Conservation (phyloP, 1,140 invertebrate species). For the Drosophila busckii region DNA sequence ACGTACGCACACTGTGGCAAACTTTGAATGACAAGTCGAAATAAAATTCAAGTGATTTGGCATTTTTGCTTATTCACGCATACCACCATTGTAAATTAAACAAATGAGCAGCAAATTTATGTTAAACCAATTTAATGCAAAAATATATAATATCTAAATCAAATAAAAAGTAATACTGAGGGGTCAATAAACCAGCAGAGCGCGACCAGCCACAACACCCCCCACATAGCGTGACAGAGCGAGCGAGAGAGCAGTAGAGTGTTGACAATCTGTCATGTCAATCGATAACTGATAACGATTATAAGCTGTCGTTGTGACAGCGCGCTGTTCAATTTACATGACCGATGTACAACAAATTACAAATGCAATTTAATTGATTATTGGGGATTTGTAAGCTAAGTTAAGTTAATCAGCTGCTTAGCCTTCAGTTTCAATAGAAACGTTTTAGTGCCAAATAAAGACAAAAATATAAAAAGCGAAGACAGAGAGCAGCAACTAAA, state of each 20-base stretch:
- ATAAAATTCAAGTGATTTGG: constrained; percentile 14
- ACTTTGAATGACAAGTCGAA: constrained; percentile 40
- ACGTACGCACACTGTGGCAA: no score
- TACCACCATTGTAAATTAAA: constrained; percentile 43
- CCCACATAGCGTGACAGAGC: constrained; percentile 4
- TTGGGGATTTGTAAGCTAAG: no score
- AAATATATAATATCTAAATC: constrained; percentile 18
- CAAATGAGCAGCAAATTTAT: constrained; percentile 56
- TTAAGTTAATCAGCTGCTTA: no score
- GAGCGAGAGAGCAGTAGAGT: neutral
- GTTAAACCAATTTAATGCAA: constrained; percentile 53
- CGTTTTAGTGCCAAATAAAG: constrained; percentile 43
- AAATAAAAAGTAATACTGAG: constrained; percentile 11
- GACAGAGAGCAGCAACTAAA: constrained; percentile 15
- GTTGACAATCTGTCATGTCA: neutral
- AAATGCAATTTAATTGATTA: constrained; percentile 5
- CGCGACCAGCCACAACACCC: constrained; percentile 1
- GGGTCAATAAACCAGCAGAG: constrained; percentile 51
- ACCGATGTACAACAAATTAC: no score
- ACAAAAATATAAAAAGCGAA: no score
- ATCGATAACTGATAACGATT: constrained; percentile 11
- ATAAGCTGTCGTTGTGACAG: constrained; percentile 1
- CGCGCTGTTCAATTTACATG: neutral
- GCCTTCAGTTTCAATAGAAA: no score
- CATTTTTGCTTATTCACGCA: no score